Conservation (phyloP, 2,797 vertebrate species). For the Rhadinocentrus ornatus region DNA sequence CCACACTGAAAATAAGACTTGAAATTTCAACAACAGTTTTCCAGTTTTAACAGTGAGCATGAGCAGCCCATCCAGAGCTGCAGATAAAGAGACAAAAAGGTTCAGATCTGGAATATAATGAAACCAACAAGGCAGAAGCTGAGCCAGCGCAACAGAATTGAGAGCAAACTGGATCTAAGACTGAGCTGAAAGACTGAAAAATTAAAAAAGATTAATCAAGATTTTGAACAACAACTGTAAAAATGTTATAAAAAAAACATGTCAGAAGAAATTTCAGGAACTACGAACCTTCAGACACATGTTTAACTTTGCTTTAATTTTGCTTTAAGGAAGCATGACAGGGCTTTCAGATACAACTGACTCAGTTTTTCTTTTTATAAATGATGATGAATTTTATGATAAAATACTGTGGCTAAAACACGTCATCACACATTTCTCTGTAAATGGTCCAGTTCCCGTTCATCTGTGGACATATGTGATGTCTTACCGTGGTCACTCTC, state of each 20-base stretch:
- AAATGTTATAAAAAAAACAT: not conserved
- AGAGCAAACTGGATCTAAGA: conserved; percentile 12
- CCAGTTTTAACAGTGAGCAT: conserved; percentile 28
- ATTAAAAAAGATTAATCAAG: not conserved
- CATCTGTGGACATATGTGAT: not conserved
- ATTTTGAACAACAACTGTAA: not conserved
- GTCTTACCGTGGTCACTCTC: conserved; percentile 97
- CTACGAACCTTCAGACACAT: not conserved
- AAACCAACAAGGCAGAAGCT: conserved; percentile 37
- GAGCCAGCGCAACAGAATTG: conserved; percentile 13
- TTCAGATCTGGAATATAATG: conserved; percentile 43
- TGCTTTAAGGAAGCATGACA: conserved; percentile 11
- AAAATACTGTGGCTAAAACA: not conserved
- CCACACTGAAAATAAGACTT: conserved; percentile 57
- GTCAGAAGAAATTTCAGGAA: not conserved
- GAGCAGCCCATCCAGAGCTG: conserved; percentile 38
- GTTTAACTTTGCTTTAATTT: conserved; percentile 1
- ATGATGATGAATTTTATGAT: not conserved
- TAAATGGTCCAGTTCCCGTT: not conserved
- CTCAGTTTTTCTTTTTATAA: conserved; percentile 13
- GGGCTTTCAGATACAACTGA: not conserved
- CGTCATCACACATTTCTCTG: not conserved
- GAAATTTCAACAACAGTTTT: conserved; percentile 36
- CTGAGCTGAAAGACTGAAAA: not conserved
- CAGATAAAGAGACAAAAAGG: conserved; percentile 31